Conservation (phyloP, 2,888 invertebrate species). For the Sturmia bella region DNA sequence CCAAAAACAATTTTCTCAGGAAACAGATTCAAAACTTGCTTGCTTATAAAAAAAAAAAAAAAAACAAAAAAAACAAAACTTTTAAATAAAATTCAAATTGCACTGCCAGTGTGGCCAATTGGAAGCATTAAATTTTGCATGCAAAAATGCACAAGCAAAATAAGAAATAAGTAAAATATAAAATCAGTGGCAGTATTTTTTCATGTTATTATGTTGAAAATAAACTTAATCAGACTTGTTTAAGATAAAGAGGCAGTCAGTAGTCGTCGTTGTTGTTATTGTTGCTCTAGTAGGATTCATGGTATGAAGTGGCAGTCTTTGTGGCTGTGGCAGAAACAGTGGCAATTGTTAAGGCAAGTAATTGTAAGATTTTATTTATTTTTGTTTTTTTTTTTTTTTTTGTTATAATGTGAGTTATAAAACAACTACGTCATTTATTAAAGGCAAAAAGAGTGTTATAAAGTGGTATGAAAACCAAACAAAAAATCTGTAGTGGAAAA, state of each 20-base stretch:
- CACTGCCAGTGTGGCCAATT: conserved; percentile 3
- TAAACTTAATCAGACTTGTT: conserved; percentile 65
- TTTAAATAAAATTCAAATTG: neutral
- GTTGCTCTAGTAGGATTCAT: conserved; percentile 23
- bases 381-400: too few relatives aligned
- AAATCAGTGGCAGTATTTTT: conserved; percentile 46
- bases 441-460: conserved; percentile 24
- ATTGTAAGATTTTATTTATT: conserved; percentile 2
- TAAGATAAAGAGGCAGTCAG: conserved; percentile 34
- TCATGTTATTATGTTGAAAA: conserved; percentile 40
- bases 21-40: too few relatives aligned
- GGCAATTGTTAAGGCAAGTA: conserved; percentile 38
- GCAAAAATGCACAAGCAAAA: conserved; percentile 29
- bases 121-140: conserved; percentile 21
- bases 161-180: conserved; percentile 1
- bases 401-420: conserved; percentile 23
- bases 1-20: too few relatives aligned
- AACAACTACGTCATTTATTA: conserved; percentile 34
- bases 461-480: conserved; percentile 34
- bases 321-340: conserved; percentile 40
- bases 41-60: too few relatives aligned
- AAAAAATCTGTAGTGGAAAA: conserved; percentile 8
- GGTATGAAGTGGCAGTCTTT: conserved; percentile 23
- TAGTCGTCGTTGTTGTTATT: neutral
- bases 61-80: neutral